Evolutionary conservation across 2,797 vertebrate genomes (phyloP), one percentile per base, ranked within the genome.

Genomic region (Takifugu ocellatus): DNA sequence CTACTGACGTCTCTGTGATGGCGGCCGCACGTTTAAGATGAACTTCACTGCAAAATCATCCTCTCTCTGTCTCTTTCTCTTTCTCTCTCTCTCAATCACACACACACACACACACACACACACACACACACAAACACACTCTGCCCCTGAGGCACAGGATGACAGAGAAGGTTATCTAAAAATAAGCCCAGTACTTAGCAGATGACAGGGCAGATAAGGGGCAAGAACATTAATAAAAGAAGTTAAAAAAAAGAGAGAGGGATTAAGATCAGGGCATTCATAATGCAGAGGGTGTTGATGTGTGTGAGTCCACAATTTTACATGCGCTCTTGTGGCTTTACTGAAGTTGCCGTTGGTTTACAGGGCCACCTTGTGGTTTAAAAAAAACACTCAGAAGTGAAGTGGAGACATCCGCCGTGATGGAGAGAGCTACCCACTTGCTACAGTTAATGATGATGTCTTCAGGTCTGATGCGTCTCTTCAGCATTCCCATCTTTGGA

Each of bases 381-480:
- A 56, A 42, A 26, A 10, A 53, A 16, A 56, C 54, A 45, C 15
- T 26, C 24, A 29, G 6, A 0, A 44, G 53, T 3, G 12, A 17
- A 49, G 52, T 4, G 42, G 3, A 31, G 49, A 29, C 5, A 14
- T 16, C 36, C 8, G 25, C 24, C 29, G 29, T 50, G 8, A 1
- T 16, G 21, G n/a, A 25, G 31, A 61, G 50, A 56, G 69, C 25
- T 9, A 77, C 95, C 82, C 83, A 98, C 96, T 95, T 98, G 94
- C 96, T 98, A 78, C 96, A 97, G 88, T 98, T 98, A 57, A 98
- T 97, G 78, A 97, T 97, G 79, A 97, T 94, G 76, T 97, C 92
- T 65, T 95, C 88, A 0, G 96, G 95, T 88, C 93, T 89, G 77
- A 96, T 94, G 70, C 95, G 92, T 25, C 93, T 92, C 77, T 98